Conservation (phyloP, 2,888 invertebrate species). For the Drosophila mayaguana region DNA sequence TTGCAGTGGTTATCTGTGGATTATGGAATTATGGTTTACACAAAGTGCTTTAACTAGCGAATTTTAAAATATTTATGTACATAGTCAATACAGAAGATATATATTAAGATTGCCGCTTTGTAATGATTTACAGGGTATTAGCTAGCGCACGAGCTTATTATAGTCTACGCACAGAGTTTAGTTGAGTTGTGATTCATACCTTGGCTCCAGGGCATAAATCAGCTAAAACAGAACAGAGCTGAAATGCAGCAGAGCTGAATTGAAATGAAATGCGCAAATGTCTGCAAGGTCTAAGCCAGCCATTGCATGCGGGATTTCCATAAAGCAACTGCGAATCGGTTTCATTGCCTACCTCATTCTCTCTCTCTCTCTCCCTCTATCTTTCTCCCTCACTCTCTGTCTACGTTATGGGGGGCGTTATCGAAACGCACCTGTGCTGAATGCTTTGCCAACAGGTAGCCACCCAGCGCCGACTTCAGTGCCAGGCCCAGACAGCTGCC, state of each 20-base stretch:
- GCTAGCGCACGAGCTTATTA: background rate
- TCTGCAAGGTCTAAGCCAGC: conserved; percentile 39
- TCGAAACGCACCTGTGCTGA: conserved; percentile 69
- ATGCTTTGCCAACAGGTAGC: conserved; percentile 68
- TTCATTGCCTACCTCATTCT: background rate
- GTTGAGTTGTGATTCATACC: conserved; percentile 56
- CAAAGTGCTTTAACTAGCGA: background rate
- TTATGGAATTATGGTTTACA: background rate
- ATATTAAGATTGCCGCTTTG: background rate
- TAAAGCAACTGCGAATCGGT: conserved; percentile 24
- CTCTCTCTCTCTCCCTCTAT: background rate
- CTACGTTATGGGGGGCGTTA: conserved; percentile 49
- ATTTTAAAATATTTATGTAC: background rate
- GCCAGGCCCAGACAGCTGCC: conserved; percentile 42
- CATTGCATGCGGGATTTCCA: conserved; percentile 53
- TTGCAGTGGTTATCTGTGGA: background rate
- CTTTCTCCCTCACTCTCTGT: too few species aligned
- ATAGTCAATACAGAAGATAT: too few species aligned
- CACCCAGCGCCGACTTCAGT: conserved; percentile 28
- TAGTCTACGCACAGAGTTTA: conserved; percentile 6
- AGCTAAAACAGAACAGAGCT: conserved; percentile 44
- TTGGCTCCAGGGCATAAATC: conserved; percentile 68
- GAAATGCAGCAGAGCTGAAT: conserved; percentile 46
- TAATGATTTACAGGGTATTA: conserved; percentile 34
- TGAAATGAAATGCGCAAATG: conserved; percentile 60